Evolutionary conservation across 2,888 invertebrate genomes (phyloP).

Genomic region (Rhamphomyia laevipes): DNA sequence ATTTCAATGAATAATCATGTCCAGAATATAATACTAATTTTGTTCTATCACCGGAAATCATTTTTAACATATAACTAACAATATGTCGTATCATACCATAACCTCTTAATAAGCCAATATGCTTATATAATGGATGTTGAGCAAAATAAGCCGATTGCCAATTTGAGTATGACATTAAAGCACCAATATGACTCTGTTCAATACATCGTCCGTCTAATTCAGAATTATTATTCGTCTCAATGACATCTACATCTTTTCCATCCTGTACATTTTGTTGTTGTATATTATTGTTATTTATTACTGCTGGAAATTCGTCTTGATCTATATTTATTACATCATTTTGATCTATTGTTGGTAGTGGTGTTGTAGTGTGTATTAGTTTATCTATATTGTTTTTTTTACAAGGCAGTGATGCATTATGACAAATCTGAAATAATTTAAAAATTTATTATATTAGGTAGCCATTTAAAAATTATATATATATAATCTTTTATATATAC

Average conservation of each 20-base stretch:
- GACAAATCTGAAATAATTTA: slow-evolving; percentile 43
- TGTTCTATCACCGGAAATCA: slow-evolving; percentile 63
- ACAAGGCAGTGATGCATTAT: slow-evolving; percentile 70
- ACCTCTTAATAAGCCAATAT: slow-evolving; percentile 58
- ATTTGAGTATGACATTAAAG: slow-evolving; percentile 69
- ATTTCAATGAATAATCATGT: slow-evolving; percentile 83
- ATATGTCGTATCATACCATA: slow-evolving; percentile 77
- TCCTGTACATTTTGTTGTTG: slow-evolving; percentile 23
- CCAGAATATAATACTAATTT: slow-evolving; percentile 77
- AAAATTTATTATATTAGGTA: no score
- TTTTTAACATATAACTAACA: slow-evolving; percentile 66
- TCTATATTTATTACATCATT: slow-evolving; percentile 38
- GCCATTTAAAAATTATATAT: no score
- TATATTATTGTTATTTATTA: background rate
- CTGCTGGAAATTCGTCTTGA: slow-evolving; percentile 26
- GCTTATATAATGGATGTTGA: slow-evolving; percentile 45
- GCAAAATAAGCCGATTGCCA: slow-evolving; percentile 60
- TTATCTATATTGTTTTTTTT: slow-evolving; percentile 20
- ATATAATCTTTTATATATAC: slow-evolving; percentile 27
- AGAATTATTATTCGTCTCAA: slow-evolving; percentile 12
- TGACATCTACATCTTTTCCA: slow-evolving; percentile 31
- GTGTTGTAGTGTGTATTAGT: slow-evolving; percentile 13
- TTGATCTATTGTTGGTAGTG: slow-evolving; percentile 24
- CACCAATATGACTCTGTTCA: slow-evolving; percentile 59
- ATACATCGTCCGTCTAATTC: slow-evolving; percentile 42